phyloP scores from a whole-genome alignment of 30 jellyfish, hydroid and myxozoan species.

The Haliclystus octoradiatus region DNA sequence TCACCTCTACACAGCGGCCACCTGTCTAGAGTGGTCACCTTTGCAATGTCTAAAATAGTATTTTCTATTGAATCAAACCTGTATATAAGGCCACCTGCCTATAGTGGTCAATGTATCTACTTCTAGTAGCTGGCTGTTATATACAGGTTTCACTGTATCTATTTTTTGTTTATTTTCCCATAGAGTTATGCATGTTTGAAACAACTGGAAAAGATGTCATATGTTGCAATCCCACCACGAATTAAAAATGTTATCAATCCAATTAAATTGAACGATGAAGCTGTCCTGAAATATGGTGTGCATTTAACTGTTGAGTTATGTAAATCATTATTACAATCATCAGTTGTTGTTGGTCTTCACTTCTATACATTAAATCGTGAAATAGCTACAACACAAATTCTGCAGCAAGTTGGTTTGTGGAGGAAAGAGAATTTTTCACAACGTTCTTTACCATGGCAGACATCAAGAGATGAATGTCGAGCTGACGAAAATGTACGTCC shows the following conservation, averaged over 20 bases:
- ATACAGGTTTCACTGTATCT: too few relatives aligned
- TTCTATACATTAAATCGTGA: constrained; percentile 84
- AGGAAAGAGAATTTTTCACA: constrained; percentile 25
- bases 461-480: constrained; percentile 62
- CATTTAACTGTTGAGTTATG: constrained; percentile 50
- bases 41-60: too few relatives aligned
- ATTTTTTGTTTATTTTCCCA: neutral
- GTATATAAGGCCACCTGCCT: too few relatives aligned
- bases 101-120: too few relatives aligned
- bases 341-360: constrained; percentile 76
- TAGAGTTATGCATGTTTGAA: constrained; percentile 76
- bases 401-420: constrained; percentile 77
- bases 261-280: constrained; percentile 77
- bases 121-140: too few relatives aligned
- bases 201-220: constrained; percentile 72
- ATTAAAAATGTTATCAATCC: constrained; percentile 45
- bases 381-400: constrained; percentile 69
- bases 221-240: constrained; percentile 56
- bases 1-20: too few relatives aligned
- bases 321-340: constrained; percentile 38
- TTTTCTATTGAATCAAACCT: too few relatives aligned
- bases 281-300: constrained; percentile 74
- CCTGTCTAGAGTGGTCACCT: too few relatives aligned
- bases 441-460: constrained; percentile 90
- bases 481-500: constrained; percentile 88